Evolutionary conservation across 92 coral and sea anemone species (phyloP), one percentile per base, ranked within the genome.

Genomic region (Meandrina meandrites): DNA sequence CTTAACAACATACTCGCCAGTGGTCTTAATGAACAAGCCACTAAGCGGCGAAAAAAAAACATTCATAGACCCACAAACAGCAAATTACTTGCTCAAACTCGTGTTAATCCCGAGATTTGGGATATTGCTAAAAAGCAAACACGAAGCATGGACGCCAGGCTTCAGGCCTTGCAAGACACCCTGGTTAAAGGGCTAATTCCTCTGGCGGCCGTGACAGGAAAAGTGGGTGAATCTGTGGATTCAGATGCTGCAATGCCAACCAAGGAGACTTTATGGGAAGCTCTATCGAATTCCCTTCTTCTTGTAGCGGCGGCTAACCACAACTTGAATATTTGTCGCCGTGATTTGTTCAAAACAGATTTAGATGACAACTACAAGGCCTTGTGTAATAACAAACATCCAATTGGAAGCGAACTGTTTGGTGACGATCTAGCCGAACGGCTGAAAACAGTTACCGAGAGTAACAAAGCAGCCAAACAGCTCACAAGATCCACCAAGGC

Each of bases 41-140:
- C 84, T 35, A 42, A 54, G 66, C 51, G 72, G 75, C 83, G 86
- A 24, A 91, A 87, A 78, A 91, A 87, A 21, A 35, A 72, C 47
- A 80, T 91, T 66, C 71, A 51, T 11, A 30, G 91, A 34, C 93
- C 93, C 18, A 81, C 53, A 78, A 84, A 88, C 83, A 79, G 92
- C 57, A 88, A 88, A 53, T 75, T 91, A 24, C 83, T 88, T 36
- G 56, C 86, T 7, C 82, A 74, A 53, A 75, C 84, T 22, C 75
- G 78, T 34, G 92, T 91, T 18, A 89, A 92, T 56, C 30, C 90
- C 8, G 86, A 92, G 83, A 89, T 89, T 54, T 92, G 92, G 90
- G 92, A 89, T 21, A 89, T 92, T 40, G 92, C 94, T 17, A 82
- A 45, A 45, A 89, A 83, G 66, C 84, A 83, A 56, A 83, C 91